These are phyloP conservation scores for Haemorhous mexicanus DNA, from an alignment of 2,113 vertebrate genomes.

Conservation along the genomic window DNA sequence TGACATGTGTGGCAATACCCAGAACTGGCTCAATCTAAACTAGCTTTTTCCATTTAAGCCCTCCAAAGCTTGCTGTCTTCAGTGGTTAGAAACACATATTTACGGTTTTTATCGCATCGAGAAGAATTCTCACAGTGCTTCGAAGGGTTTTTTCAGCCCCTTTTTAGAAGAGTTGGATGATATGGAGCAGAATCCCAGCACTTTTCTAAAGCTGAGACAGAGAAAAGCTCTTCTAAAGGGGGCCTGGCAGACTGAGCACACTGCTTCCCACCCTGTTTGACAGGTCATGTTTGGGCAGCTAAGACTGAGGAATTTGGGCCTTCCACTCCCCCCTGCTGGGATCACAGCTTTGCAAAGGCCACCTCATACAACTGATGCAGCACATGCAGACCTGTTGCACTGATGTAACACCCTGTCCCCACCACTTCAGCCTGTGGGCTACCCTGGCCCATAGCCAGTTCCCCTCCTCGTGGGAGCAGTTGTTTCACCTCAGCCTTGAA, in stretches of 20 bases:
- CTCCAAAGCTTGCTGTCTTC: conserved; percentile 34
- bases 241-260: not conserved
- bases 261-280: not conserved
- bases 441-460: not conserved
- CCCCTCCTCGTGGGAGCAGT: not conserved
- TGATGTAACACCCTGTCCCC: not conserved
- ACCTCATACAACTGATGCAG: not conserved
- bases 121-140: not conserved
- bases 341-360: not conserved
- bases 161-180: not conserved
- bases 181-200: not conserved
- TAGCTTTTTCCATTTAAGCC: conserved; percentile 44
- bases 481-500: not conserved
- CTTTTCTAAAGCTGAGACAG: not conserved
- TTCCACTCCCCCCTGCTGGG: not conserved
- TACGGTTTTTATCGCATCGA: not conserved
- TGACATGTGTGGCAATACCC: conserved; percentile 6
- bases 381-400: not conserved
- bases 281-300: not conserved
- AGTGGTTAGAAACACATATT: conserved; percentile 38
- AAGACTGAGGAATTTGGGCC: not conserved
- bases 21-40: conserved; percentile 27
- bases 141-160: not conserved
- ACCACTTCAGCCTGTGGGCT: not conserved
- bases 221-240: not conserved